These are phyloP conservation scores for Andrena hattorfiana DNA, from an alignment of 2,888 invertebrate species.

Conservation along the genomic window DNA sequence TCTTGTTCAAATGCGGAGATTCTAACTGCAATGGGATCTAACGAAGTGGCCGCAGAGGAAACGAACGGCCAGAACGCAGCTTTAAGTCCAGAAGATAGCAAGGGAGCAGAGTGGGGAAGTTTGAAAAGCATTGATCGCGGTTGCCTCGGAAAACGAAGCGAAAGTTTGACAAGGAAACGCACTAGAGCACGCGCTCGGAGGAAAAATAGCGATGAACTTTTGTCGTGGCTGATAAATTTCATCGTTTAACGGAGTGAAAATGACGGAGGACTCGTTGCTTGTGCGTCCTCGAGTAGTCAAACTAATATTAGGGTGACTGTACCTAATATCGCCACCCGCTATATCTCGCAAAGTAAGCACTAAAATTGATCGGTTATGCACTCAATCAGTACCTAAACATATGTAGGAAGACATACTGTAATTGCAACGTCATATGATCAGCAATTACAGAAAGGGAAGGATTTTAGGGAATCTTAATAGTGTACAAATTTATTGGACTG, in stretches of 20 bases:
- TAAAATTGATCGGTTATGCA: no score
- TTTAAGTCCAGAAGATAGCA: slow-evolving; percentile 32
- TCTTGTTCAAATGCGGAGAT: no score
- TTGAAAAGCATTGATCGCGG: slow-evolving; percentile 29
- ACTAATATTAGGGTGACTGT: no score
- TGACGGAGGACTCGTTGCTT: background rate
- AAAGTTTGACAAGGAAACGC: slow-evolving; percentile 42
- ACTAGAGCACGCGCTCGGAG: slow-evolving; percentile 18
- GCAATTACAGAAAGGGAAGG: no score
- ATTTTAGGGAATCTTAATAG: no score
- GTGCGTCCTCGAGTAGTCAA: background rate
- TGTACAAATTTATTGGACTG: no score
- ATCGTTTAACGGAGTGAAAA: background rate
- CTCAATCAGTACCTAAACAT: no score
- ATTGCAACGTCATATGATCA: no score
- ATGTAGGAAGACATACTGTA: no score
- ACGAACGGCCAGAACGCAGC: slow-evolving; percentile 32
- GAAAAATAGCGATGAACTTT: background rate
- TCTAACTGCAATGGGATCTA: slow-evolving; percentile 25
- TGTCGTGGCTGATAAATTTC: background rate
- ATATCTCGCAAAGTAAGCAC: no score
- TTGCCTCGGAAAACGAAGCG: slow-evolving; percentile 20
- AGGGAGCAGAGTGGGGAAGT: slow-evolving; percentile 41
- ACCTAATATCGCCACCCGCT: no score
- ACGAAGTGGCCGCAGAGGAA: slow-evolving; percentile 18